Base-by-base conservation (phyloP, 2,797 vertebrate species). In the Lacerta agilis region DNA sequence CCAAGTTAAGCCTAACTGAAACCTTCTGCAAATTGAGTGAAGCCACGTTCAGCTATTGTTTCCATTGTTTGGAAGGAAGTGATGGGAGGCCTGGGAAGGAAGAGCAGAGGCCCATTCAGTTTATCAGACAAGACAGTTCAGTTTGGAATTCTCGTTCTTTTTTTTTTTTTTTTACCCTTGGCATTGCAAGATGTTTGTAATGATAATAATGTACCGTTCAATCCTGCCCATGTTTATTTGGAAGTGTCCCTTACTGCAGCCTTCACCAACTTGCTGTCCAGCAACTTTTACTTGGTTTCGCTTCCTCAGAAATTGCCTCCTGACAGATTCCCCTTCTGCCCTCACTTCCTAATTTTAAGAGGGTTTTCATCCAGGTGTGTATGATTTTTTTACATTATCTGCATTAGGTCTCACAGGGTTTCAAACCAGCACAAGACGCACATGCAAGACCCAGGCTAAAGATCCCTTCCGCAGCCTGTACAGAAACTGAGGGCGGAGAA, bases 1-100 rank as follows among this genome's bases (percentile, higher is more conserved):
- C 88, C 81, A 61, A 71, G 23, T 55, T 49, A 69, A 36, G 49
- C 66, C 58, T 87, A 88, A 11, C 71, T 77, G 87, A 92, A 89
- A 88, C 67, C 73, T 88, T 85, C 36, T 80, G 83, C 64, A 81
- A 71, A 90, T 78, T 73, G 58, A 86, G 25, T 41, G 49, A 79
- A 90, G 61, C 87, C 69, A n/a, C 81, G 90, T 23, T 81, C 61
- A 8, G 3, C 3, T 88, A 76, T 69, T 18, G 0, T 49, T 36
- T 91, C 38, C 79, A 82, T 83, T 71, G 64, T 79, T 72, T 72
- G 55, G 86, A 13, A 55, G 49, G 88, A 79, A 23, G 61, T 79
- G 85, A 55, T 29, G 61, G 71, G 76, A 23, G 75, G 36, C 58
- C 10, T 4, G 25, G 72, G 10, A 41, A 1, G 66, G 77, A 72